A percentile compares a stretch with the other conserved stretches of the same genome.
Conservation (phyloP, 2,888 invertebrate genomes). For the Anthophora plumipes region DNA sequence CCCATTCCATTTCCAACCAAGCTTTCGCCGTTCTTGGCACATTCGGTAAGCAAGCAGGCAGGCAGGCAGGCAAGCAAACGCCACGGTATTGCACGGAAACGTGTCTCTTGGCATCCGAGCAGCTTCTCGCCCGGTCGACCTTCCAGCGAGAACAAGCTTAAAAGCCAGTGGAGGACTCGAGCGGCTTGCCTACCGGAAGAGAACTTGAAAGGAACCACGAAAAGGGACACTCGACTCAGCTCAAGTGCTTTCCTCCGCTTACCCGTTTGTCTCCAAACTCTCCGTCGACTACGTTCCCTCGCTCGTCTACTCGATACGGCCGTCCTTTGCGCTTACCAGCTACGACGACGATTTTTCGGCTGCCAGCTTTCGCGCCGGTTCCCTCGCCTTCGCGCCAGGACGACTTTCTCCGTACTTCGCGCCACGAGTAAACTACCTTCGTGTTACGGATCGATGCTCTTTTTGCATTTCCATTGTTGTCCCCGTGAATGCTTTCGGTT, state of each 20-base stretch:
- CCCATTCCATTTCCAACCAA: neutral
- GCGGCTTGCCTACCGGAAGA: slow-evolving; percentile 69
- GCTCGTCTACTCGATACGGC: neutral
- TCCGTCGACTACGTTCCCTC: slow-evolving; percentile 36
- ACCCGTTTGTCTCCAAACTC: slow-evolving; percentile 73
- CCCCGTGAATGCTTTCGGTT: neutral
- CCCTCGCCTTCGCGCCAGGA: slow-evolving; percentile 24
- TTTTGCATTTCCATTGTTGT: neutral
- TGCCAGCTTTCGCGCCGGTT: slow-evolving; percentile 50
- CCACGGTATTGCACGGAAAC: slow-evolving; percentile 38
- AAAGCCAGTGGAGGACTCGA: slow-evolving; percentile 74
- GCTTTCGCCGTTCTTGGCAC: slow-evolving; percentile 36
- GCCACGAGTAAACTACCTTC: neutral
- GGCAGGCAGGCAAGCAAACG: no score
- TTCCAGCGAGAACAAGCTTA: slow-evolving; percentile 73
- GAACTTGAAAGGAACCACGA: slow-evolving; percentile 81
- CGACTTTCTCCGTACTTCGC: slow-evolving; percentile 2
- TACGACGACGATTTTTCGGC: slow-evolving; percentile 44
- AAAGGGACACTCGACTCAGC: slow-evolving; percentile 78
- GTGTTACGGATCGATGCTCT: slow-evolving; percentile 15
- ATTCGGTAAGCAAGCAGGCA: slow-evolving; percentile 42
- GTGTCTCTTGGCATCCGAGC: slow-evolving; percentile 65
- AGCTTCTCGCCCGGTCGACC: slow-evolving; percentile 47
- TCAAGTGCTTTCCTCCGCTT: slow-evolving; percentile 79
- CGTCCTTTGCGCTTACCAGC: slow-evolving; percentile 17